Evolutionary conservation across 2,888 invertebrate genomes (phyloP).

Genomic region (Willowsia nigromaculata): DNA sequence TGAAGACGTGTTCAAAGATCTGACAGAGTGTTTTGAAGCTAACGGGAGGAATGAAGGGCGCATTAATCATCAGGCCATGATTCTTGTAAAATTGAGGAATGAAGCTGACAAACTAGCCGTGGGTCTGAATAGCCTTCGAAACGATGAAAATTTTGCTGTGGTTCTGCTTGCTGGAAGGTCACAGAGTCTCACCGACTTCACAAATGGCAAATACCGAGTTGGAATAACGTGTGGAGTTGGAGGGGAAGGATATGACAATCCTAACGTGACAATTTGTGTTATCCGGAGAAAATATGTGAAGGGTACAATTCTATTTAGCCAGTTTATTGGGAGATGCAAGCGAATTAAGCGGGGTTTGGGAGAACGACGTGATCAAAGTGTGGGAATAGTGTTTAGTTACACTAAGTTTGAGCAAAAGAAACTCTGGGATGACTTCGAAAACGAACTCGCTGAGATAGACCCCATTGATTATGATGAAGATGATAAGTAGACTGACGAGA

Average conservation of each 20-base stretch:
- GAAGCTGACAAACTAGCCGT: not conserved
- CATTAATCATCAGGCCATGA: slow-evolving; percentile 37
- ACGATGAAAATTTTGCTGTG: not conserved
- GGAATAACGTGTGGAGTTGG: slow-evolving; percentile 18
- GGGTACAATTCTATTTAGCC: not conserved
- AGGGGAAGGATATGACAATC: slow-evolving; percentile 43
- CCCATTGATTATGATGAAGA: too few relatives aligned
- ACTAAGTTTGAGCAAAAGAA: not conserved
- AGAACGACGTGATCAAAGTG: not conserved
- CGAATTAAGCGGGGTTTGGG: not conserved
- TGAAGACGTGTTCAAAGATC: too few relatives aligned
- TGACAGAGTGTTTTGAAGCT: too few relatives aligned
- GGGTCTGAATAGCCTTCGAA: not conserved
- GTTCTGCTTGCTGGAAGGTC: not conserved
- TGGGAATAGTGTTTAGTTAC: slow-evolving; percentile 19
- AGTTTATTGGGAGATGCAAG: slow-evolving; percentile 42
- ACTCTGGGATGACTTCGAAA: slow-evolving; percentile 1
- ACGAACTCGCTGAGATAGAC: too few relatives aligned
- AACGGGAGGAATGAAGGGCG: too few relatives aligned
- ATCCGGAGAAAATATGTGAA: not conserved
- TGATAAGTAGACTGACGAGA: too few relatives aligned
- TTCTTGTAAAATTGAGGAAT: not conserved
- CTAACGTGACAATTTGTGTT: not conserved
- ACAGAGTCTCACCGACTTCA: not conserved
- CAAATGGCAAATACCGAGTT: not conserved